Conservation (phyloP, 1,140 invertebrate species). For the Phymastichus coffea region DNA sequence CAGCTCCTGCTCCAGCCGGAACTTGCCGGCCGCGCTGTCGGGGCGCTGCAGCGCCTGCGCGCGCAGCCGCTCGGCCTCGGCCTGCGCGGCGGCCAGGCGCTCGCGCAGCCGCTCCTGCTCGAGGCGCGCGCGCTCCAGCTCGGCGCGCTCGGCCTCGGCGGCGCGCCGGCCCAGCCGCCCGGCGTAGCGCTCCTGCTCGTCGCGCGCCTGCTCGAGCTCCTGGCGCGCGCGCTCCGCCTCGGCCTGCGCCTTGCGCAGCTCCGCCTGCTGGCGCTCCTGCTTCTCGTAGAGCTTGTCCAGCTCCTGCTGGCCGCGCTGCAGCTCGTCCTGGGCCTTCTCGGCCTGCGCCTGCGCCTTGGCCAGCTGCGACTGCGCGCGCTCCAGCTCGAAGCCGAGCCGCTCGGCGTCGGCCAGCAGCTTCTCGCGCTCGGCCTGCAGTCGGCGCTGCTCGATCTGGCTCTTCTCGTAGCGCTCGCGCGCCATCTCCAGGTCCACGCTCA, state of each 20-base stretch:
- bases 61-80: conserved; percentile 73
- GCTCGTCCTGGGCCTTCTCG: conserved; percentile 87
- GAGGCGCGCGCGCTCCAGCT: conserved; percentile 77
- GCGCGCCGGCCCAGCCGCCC: conserved; percentile 76
- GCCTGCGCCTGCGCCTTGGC: conserved; percentile 79
- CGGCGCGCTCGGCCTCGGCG: conserved; percentile 67
- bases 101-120: conserved; percentile 82
- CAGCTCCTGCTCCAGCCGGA: conserved; percentile 71
- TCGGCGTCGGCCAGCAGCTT: conserved; percentile 82
- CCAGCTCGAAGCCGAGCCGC: conserved; percentile 81
- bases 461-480: conserved; percentile 89
- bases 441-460: conserved; percentile 77
- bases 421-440: conserved; percentile 81
- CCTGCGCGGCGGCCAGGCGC: conserved; percentile 80
- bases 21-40: conserved; percentile 80
- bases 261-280: conserved; percentile 79
- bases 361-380: conserved; percentile 78
- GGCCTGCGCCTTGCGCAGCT: conserved; percentile 77
- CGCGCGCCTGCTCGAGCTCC: conserved; percentile 70
- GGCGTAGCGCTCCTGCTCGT: conserved; percentile 73
- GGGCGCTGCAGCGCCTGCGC: conserved; percentile 72
- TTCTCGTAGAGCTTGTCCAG: conserved; percentile 89
- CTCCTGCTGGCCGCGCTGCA: conserved; percentile 81
- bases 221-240: conserved; percentile 70
- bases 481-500: conserved; percentile 78